Base-by-base conservation (phyloP, 2,113 vertebrate genomes). In the Smithornis capensis region DNA sequence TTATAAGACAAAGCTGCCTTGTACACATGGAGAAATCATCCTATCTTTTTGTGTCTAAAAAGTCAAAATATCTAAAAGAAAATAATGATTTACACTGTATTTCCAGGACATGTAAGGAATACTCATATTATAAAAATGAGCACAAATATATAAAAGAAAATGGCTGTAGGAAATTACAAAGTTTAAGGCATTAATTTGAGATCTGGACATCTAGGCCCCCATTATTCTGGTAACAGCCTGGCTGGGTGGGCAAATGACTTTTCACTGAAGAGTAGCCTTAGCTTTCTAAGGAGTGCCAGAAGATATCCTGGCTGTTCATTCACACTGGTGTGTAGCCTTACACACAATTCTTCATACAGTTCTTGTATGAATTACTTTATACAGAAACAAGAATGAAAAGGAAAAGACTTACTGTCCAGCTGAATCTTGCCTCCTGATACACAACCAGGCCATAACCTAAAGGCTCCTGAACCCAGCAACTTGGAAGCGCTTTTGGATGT, bases 251-350 rank as follows among this genome's bases (percentile, higher is more conserved):
- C 5, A 62, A 74, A 81, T 57, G 0, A 67, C 33, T 64, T 64
- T 38, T 16, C 14, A 50, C 27, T 67, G 33, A 84, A 67, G 37
- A 68, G 45, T 5, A 68, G 17, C 17, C 17, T 71, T 29, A 42
- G 6, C 49, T 18, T 68, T 60, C 49, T n/a, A 24, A 60, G 44
- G 5, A 56, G 17, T 25, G 13, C 19, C 35, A 59, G 27, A 28
- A 49, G 16, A 49, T 40, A 68, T 35, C 47, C 56, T 44, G 71
- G 37, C 9, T 37, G 44, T 85, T 56, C 44, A 65, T 57, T 31
- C 57, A 19, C n/a, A 24, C 27, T 79, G 57, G 16, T 40, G 35
- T 0, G 0, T 25, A n/a, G n/a, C n/a, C n/a, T n/a, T n/a, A n/a
- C n/a, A n/a, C n/a, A n/a, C n/a, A n/a, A n/a, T n/a, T n/a, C n/a